Base-by-base conservation (phyloP, 2,797 vertebrate genomes). In the Enteromius argenteus region DNA sequence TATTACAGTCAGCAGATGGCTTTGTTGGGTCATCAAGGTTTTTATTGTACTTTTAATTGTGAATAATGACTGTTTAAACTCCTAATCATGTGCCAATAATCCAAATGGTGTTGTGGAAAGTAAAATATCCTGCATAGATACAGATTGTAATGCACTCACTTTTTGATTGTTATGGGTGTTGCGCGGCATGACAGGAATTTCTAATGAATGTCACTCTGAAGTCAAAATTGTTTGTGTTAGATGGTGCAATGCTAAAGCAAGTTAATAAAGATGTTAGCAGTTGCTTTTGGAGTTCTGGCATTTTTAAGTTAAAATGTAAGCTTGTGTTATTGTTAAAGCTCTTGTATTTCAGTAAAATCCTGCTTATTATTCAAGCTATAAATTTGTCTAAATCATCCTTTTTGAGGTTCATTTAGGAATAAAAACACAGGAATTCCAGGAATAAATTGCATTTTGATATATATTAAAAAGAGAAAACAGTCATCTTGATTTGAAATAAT, bases 1-100 rank as follows among this genome's bases (percentile, higher is more conserved):
- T 73, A 83, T 83, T 81, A 80, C 79, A 80, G 76, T 53, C 60
- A 84, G 86, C 86, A 89, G 88, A 89, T 89, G 88, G 88, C 86
- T 84, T 80, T 84, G 81, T 77, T 85, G 76, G 81, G 79, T 74
- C 84, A 85, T 81, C 71, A 80, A 84, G 86, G 64, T 49, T 78
- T 87, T 87, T 89, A 89, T 89, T 69, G 84, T 72, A 51, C 23
- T 30, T 74, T 77, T 82, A 89, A 89, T 83, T 86, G 81, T 86
- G 81, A 87, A 81, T 80, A 79, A 87, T 86, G 81, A 64, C 79
- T 11, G 64, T 78, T 69, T 84, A 84, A 39, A 84, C 49, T 51
- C 32, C 11, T 58, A 39, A 73, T 69, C 46, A 58, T 69, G 37
- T 44, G 81, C 35, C 81, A 77, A 27, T 68, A 84, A 84, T 78